Evolutionary conservation across 1,140 invertebrate species (phyloP).

Genomic region (Nymphalis io): DNA sequence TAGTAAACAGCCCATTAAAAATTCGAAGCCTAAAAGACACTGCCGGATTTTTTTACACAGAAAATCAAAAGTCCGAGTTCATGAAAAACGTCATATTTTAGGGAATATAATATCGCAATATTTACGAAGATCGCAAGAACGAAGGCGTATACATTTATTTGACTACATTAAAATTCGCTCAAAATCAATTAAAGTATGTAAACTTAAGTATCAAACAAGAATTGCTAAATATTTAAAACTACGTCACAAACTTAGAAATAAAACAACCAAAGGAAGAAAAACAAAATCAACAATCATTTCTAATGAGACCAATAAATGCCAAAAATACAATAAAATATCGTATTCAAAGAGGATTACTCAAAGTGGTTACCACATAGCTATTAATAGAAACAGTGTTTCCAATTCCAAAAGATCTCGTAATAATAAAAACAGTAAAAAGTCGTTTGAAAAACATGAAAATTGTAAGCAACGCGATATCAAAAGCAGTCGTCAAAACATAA

Average conservation of each 20-base stretch:
- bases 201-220: not conserved
- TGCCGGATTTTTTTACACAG: not conserved
- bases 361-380: not conserved
- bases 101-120: not conserved
- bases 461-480: not conserved
- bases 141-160: not conserved
- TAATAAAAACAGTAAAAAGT: not conserved
- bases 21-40: not conserved
- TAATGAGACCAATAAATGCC: not conserved
- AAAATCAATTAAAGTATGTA: not conserved
- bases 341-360: not conserved
- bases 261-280: not conserved
- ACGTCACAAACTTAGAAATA: not conserved
- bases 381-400: not conserved
- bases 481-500: not conserved
- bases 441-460: not conserved
- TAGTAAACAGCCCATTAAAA: not conserved
- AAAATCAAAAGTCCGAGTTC: not conserved
- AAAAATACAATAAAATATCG: not conserved
- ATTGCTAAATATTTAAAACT: not conserved
- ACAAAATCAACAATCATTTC: not conserved
- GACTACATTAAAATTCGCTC: not conserved
- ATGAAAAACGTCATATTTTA: not conserved
- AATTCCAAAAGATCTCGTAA: not conserved
- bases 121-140: not conserved